Evolutionary conservation across 2,113 vertebrate species (phyloP).

Genomic region (Cyprinodon brontotheroides): DNA sequence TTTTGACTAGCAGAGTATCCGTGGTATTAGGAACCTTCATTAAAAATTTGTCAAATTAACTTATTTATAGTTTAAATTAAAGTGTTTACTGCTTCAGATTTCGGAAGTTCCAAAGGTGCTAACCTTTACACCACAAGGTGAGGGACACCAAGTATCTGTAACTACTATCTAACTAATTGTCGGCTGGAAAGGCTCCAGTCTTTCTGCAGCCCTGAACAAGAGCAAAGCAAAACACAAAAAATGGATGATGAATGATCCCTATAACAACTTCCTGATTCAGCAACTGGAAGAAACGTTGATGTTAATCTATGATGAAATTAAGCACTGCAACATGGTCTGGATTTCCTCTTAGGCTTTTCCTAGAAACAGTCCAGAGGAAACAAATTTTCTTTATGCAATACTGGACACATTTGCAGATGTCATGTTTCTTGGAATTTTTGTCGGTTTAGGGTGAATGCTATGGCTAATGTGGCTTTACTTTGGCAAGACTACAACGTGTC

Average conservation of each 20-base stretch:
- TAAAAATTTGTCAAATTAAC: neutral
- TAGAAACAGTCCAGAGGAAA: constrained; percentile 21
- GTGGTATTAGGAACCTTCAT: too few relatives aligned
- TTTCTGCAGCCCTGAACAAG: neutral
- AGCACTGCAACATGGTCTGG: constrained; percentile 30
- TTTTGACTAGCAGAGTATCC: too few relatives aligned
- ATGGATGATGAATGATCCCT: constrained; percentile 20
- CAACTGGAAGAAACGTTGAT: constrained; percentile 47
- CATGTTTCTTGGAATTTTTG: constrained; percentile 43
- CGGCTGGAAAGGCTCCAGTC: neutral
- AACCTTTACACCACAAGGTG: neutral
- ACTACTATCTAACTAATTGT: too few relatives aligned
- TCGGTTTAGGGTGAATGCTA: constrained; percentile 12
- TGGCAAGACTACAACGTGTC: constrained; percentile 8
- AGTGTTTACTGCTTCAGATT: neutral
- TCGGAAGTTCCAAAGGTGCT: neutral
- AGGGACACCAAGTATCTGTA: neutral
- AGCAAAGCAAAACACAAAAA: neutral
- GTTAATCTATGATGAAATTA: constrained; percentile 46
- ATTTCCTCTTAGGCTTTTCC: constrained; percentile 47
- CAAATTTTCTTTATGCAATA: constrained; percentile 33
- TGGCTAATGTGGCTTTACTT: constrained; percentile 21
- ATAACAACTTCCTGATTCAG: constrained; percentile 39
- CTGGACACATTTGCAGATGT: constrained; percentile 43
- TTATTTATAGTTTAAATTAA: neutral